Evolutionary conservation across 2,888 invertebrate species (phyloP), one percentile per base, ranked within the genome.

Genomic region (Ecliptopera silaceata): DNA sequence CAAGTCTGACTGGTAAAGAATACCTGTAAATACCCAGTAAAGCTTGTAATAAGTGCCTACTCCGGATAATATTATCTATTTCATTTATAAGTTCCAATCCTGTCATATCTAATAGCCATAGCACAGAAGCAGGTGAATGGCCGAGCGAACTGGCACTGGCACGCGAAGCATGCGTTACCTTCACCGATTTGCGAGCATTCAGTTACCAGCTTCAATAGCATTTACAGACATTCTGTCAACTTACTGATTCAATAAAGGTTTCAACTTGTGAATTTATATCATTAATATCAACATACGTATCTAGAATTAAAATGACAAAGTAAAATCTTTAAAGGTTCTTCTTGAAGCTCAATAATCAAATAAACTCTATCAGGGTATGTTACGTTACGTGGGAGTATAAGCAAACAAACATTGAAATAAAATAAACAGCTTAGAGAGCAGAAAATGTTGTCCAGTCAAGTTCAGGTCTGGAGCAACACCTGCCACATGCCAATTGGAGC

Each of bases 391-490:
- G 13, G 2, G 10, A 38, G 18, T 47, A 26, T 15, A 3, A n/a
- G 3, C n/a, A 15, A 36, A 8, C 13, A 34, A 34, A 26, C 15
- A 26, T 20, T 31, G 31, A 20, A 64, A 59, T 61, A 68, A 71
- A 67, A 71, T 70, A 59, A 69, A 59, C 36, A 15, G 36, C 68
- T 66, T 67, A 64, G 69, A 71, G 71, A 72, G 72, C 54, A 75
- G 74, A 79, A 81, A 85, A 86, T 84, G 83, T 79, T 79, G 83
- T 78, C 79, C 78, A 79, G 80, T 77, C 84, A 74, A 80, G 85
- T 81, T 80, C 77, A 76, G 77, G 77, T 77, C 74, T 72, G 74
- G 69, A 66, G 67, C 65, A 79, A 78, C 87, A 86, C 82, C 86
- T 87, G 85, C 82, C 74, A 71, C 75, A 72, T 74, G 78, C 74